Percentiles rank a stretch among this genome's conserved stretches.
Conservation (phyloP, 1,140 invertebrate species). For the Papilio glaucus region DNA sequence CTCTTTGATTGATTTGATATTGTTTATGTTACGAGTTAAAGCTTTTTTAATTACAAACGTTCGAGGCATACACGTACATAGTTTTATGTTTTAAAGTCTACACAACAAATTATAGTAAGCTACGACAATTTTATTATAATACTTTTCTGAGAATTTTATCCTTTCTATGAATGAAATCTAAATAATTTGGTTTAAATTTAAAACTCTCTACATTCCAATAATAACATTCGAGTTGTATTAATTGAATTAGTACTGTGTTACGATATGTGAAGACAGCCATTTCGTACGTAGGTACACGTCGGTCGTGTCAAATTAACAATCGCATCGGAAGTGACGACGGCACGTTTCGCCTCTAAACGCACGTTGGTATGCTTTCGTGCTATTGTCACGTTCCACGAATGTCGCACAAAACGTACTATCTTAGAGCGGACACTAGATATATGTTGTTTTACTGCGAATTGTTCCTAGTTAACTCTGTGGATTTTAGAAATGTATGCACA, state of each 20-base stretch:
- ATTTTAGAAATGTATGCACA: too few relatives aligned
- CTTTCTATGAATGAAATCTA: background rate
- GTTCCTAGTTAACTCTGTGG: background rate
- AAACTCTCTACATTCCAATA: background rate
- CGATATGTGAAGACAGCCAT: background rate
- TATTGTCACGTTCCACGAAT: conserved; percentile 70
- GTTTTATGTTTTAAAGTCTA: too few relatives aligned
- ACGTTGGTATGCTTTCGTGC: conserved; percentile 51
- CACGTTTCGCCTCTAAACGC: conserved; percentile 56
- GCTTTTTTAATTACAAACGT: too few relatives aligned
- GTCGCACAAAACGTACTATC: conserved; percentile 47
- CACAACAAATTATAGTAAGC: too few relatives aligned
- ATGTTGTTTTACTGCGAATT: background rate
- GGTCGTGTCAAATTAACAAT: conserved; percentile 39
- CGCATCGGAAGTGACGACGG: conserved; percentile 42
- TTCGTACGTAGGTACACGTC: background rate
- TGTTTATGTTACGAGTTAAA: too few relatives aligned
- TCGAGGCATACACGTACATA: too few relatives aligned
- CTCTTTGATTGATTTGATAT: too few relatives aligned
- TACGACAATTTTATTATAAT: too few relatives aligned
- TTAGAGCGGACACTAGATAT: conserved; percentile 45
- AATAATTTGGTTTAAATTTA: background rate
- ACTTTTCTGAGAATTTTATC: too few relatives aligned
- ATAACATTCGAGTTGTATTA: background rate
- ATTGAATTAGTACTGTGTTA: background rate